Conservation (phyloP, 2,888 invertebrate genomes). For the Eristalis tenax region DNA sequence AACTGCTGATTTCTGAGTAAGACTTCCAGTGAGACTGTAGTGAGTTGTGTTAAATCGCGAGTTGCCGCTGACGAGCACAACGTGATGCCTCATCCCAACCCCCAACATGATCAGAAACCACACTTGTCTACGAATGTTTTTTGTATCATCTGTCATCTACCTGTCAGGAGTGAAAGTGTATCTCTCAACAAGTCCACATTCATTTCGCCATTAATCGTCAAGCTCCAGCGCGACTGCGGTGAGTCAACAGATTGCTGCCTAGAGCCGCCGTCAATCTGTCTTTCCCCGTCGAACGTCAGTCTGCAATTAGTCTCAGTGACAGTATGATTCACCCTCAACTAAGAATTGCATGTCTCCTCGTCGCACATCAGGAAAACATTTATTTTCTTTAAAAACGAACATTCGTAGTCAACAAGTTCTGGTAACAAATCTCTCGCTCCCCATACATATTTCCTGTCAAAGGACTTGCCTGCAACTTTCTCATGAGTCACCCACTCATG, state of each 20-base stretch:
- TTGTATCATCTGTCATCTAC: too few species aligned
- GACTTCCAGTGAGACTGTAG: too few species aligned
- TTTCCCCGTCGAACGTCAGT: not conserved
- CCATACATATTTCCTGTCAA: slow-evolving; percentile 1
- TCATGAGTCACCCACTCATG: slow-evolving; percentile 46
- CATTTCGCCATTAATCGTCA: not conserved
- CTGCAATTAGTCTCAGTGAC: not conserved
- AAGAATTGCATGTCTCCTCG: not conserved
- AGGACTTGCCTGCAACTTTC: slow-evolving; percentile 44
- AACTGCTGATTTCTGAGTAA: too few species aligned
- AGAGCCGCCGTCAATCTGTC: not conserved
- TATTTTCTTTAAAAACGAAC: not conserved
- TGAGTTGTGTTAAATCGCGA: too few species aligned
- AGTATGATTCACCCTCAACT: slow-evolving; percentile 7
- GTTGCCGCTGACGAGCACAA: too few species aligned
- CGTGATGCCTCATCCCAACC: too few species aligned
- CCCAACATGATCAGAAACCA: too few species aligned
- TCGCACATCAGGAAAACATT: not conserved
- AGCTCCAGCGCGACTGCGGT: not conserved
- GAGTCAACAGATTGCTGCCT: not conserved
- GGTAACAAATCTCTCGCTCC: slow-evolving; percentile 14
- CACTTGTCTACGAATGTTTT: too few species aligned
- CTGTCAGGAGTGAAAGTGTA: too few species aligned
- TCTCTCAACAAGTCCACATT: not conserved
- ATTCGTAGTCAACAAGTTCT: slow-evolving; percentile 29